These are phyloP conservation scores for Podarcis raffonei DNA, from an alignment of 2,113 vertebrate genomes.

Conservation along the genomic window DNA sequence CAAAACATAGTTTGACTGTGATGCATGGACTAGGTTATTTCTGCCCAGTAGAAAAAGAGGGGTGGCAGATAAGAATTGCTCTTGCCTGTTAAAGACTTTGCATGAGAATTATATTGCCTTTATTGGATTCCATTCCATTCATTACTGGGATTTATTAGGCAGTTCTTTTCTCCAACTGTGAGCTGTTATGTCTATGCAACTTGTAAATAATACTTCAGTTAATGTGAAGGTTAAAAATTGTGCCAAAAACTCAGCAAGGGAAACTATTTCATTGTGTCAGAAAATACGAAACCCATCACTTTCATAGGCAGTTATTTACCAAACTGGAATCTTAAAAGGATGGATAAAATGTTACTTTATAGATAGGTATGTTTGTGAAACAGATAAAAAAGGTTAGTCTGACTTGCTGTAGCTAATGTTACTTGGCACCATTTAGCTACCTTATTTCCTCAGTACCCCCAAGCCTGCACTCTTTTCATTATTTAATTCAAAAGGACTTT, in stretches of 20 bases:
- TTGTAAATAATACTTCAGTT: neutral
- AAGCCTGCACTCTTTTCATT: slow-evolving; percentile 80
- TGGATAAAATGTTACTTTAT: slow-evolving; percentile 79
- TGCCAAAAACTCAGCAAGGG: slow-evolving; percentile 21
- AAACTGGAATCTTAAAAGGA: slow-evolving; percentile 68
- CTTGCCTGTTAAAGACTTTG: neutral
- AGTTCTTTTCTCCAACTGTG: slow-evolving; percentile 7
- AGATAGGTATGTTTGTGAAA: slow-evolving; percentile 68
- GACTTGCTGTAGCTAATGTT: neutral
- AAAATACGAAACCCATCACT: slow-evolving; percentile 49
- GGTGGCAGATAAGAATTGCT: neutral
- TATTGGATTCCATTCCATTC: neutral
- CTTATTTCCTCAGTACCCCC: slow-evolving; percentile 74
- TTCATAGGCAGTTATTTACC: slow-evolving; percentile 64
- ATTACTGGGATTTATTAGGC: neutral
- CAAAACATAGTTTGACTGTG: neutral
- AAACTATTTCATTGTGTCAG: slow-evolving; percentile 35
- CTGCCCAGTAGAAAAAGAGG: neutral
- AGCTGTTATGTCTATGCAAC: slow-evolving; percentile 32
- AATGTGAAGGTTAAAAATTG: neutral
- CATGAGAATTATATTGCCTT: neutral
- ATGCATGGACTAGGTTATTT: neutral
- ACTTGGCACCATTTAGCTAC: slow-evolving; percentile 80
- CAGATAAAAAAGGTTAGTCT: slow-evolving; percentile 72
- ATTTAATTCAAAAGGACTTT: slow-evolving; percentile 83